Percentiles rank a stretch among this genome's conserved stretches.
Conservation (phyloP, 2,888 invertebrate species). For the Zaprionus bogoriensis region DNA sequence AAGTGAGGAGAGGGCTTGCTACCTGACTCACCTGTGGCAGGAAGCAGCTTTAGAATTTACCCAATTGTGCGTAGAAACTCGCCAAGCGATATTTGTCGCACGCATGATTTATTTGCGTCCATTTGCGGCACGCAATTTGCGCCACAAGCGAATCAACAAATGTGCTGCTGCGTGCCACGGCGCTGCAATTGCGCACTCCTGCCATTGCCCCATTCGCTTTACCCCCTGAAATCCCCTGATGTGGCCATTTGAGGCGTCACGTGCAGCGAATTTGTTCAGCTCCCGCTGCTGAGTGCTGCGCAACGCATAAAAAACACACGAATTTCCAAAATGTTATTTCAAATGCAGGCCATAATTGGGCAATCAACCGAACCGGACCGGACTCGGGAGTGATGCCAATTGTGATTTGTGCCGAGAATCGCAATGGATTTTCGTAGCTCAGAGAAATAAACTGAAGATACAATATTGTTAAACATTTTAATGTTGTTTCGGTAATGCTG, state of each 20-base stretch:
- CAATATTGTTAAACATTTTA: too few relatives aligned
- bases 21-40: slow-evolving; percentile 26
- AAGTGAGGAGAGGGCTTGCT: neutral
- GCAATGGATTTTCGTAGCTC: neutral
- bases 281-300: slow-evolving; percentile 1
- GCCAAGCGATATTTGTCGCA: slow-evolving; percentile 52
- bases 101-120: slow-evolving; percentile 64
- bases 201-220: slow-evolving; percentile 23
- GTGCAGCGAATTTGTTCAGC: slow-evolving; percentile 60
- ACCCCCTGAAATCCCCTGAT: slow-evolving; percentile 26
- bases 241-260: slow-evolving; percentile 56
- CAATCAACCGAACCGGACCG: slow-evolving; percentile 13
- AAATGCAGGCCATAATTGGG: slow-evolving; percentile 14
- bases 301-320: slow-evolving; percentile 3
- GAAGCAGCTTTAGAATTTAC: slow-evolving; percentile 28
- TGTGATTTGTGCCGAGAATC: neutral
- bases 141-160: slow-evolving; percentile 57
- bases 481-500: too few relatives aligned
- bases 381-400: neutral
- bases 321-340: slow-evolving; percentile 18
- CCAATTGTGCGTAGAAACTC: slow-evolving; percentile 66
- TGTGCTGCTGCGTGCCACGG: slow-evolving; percentile 42
- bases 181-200: slow-evolving; percentile 45
- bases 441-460: neutral
- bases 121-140: slow-evolving; percentile 57